These are phyloP conservation scores for Sinocyclocheilus grahami DNA, from an alignment of 2,113 vertebrate genomes.

Conservation along the genomic window DNA sequence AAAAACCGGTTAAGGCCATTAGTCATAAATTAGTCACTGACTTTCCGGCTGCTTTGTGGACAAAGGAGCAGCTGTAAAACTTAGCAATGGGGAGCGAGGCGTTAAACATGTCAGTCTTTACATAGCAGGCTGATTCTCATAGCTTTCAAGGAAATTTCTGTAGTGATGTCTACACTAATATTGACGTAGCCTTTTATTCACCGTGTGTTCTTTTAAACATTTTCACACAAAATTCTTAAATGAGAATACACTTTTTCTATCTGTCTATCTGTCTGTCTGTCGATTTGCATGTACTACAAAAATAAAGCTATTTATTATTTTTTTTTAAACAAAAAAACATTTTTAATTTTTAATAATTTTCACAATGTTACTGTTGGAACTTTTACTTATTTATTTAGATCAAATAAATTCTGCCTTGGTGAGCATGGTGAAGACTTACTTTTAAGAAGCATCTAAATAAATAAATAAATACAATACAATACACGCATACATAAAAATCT, in stretches of 20 bases:
- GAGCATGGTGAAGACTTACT: too few relatives aligned
- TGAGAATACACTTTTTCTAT: not conserved
- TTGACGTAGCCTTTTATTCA: not conserved
- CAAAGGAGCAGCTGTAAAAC: conserved; percentile 33
- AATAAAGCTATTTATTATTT: too few relatives aligned
- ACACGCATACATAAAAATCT: too few relatives aligned
- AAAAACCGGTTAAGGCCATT: conserved; percentile 50
- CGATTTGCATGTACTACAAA: too few relatives aligned
- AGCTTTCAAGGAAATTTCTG: not conserved
- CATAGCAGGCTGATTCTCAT: not conserved
- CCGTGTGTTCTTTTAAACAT: not conserved
- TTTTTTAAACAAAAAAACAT: too few relatives aligned
- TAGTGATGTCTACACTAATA: not conserved
- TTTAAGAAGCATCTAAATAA: too few relatives aligned
- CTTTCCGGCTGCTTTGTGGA: conserved; percentile 41
- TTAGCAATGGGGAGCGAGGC: not conserved
- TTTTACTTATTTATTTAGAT: too few relatives aligned
- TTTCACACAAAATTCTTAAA: not conserved
- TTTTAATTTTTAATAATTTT: too few relatives aligned
- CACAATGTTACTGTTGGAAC: too few relatives aligned
- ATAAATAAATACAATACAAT: too few relatives aligned
- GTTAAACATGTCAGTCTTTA: conserved; percentile 19
- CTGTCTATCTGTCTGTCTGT: too few relatives aligned
- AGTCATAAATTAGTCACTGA: conserved; percentile 50
- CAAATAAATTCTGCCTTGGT: too few relatives aligned